phyloP scores from a whole-genome alignment of 2,888 invertebrate species.

The Leptopilina myrica region DNA sequence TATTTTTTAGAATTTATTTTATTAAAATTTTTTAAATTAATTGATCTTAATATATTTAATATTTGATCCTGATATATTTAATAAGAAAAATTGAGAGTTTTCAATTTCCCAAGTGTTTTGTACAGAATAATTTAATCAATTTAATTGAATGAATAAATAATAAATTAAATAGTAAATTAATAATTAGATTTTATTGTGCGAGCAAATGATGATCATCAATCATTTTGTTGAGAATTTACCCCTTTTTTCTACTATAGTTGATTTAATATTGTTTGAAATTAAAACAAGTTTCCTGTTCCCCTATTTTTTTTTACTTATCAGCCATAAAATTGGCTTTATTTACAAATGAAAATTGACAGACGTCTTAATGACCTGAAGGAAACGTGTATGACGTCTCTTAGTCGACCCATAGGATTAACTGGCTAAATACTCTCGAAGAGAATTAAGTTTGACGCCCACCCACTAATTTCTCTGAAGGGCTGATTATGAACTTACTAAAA shows the following conservation, averaged over 20 bases:
- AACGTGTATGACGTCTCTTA: slow-evolving; percentile 60
- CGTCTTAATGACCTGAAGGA: slow-evolving; percentile 56
- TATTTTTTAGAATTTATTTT: too few relatives aligned
- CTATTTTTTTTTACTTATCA: not conserved
- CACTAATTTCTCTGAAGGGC: slow-evolving; percentile 56
- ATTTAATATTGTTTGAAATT: not conserved
- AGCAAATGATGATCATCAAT: not conserved
- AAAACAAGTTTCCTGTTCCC: not conserved
- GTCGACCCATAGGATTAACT: slow-evolving; percentile 65
- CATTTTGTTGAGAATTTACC: not conserved
- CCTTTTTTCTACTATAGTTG: not conserved
- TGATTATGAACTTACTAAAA: slow-evolving; percentile 67
- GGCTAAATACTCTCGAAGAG: slow-evolving; percentile 65
- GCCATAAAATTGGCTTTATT: slow-evolving; percentile 21
- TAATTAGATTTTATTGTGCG: too few relatives aligned
- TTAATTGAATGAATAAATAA: too few relatives aligned
- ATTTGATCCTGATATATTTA: too few relatives aligned
- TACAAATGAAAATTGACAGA: slow-evolving; percentile 22
- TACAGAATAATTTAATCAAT: too few relatives aligned
- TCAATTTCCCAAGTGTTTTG: too few relatives aligned
- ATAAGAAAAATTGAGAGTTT: too few relatives aligned
- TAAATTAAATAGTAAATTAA: too few relatives aligned
- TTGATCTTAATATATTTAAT: too few relatives aligned
- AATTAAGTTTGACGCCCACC: slow-evolving; percentile 68
- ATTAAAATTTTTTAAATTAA: too few relatives aligned